These are phyloP conservation scores for Eriocheir sinensis DNA, from an alignment of 1,140 invertebrate genomes.

Conservation along the genomic window DNA sequence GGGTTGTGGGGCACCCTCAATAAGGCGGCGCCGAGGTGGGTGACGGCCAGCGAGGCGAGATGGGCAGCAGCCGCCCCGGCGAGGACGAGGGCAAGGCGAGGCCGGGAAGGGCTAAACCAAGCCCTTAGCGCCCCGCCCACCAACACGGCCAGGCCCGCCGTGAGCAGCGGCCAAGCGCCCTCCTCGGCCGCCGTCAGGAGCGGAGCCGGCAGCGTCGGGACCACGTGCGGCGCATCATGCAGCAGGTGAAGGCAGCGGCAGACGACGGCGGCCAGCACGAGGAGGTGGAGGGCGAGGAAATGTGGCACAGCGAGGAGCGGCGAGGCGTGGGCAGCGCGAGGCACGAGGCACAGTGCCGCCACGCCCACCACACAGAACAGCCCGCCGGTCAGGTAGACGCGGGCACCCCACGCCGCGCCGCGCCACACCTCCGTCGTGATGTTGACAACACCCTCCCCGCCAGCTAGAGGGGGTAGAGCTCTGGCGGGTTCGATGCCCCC, in stretches of 20 bases:
- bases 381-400: slow-evolving; percentile 54
- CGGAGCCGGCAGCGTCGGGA: neutral
- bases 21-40: slow-evolving; percentile 8
- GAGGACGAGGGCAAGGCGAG: slow-evolving; percentile 46
- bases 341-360: slow-evolving; percentile 51
- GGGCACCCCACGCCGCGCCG: slow-evolving; percentile 29
- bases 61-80: slow-evolving; percentile 36
- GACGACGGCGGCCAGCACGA: slow-evolving; percentile 44
- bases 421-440: neutral
- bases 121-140: slow-evolving; percentile 26
- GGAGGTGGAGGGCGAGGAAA: slow-evolving; percentile 57
- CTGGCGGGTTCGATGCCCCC: neutral
- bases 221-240: slow-evolving; percentile 18
- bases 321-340: slow-evolving; percentile 48
- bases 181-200: slow-evolving; percentile 51
- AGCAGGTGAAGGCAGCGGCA: slow-evolving; percentile 54
- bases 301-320: slow-evolving; percentile 50
- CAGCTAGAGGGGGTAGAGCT: neutral
- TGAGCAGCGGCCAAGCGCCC: slow-evolving; percentile 59
- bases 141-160: slow-evolving; percentile 54
- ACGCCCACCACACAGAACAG: slow-evolving; percentile 38
- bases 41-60: slow-evolving; percentile 28
- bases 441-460: neutral
- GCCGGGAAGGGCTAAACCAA: slow-evolving; percentile 32
- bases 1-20: neutral